Evolutionary conservation across 2,888 invertebrate genomes (phyloP), one percentile per base, ranked within the genome.

Genomic region (Leuctra nigra): DNA sequence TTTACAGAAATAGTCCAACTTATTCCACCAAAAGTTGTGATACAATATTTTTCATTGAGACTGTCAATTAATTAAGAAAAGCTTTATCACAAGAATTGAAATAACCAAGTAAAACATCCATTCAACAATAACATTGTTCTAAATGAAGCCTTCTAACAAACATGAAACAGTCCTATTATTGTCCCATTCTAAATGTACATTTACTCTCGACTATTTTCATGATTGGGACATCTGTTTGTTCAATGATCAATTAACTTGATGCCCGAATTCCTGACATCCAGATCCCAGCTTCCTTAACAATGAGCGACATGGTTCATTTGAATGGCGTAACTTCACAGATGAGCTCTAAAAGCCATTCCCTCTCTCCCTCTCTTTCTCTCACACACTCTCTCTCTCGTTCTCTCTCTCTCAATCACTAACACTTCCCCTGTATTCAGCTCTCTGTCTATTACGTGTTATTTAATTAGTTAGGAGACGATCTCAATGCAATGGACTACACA

Each of bases 251-350:
- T 50, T 50, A 50, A 50, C 50, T 20, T 35, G 35, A 35, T 23
- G 23, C 6, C 7, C 14, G n/a, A 20, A 44, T 44, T 44, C 44
- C 44, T 20, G 20, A 20, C 39, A 16, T 39, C 39, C 39, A n/a
- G n/a, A n/a, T 35, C 33, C 29, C 18, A 20, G 50, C 33, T 48
- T 16, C 48, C n/a, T 22, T 50, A 55, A 53, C 57, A 54, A 48
- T 54, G 57, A 54, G 29, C 50, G 50, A 58, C 58, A 44, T 44
- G 55, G 53, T 48, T 55, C 54, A 55, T 55, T 55, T 58, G 53
- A 55, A 53, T 57, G 39, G 25, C 53, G 44, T 18, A 20, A 2
- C 29, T 11, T 29, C 6, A 4, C 48, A 48, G 48, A 48, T 48
- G 48, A 48, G 48, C n/a, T 48, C 29, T 16, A 24, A 18, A 29